Base-by-base conservation (phyloP, 2,797 vertebrate species). In the Karalla daura region DNA sequence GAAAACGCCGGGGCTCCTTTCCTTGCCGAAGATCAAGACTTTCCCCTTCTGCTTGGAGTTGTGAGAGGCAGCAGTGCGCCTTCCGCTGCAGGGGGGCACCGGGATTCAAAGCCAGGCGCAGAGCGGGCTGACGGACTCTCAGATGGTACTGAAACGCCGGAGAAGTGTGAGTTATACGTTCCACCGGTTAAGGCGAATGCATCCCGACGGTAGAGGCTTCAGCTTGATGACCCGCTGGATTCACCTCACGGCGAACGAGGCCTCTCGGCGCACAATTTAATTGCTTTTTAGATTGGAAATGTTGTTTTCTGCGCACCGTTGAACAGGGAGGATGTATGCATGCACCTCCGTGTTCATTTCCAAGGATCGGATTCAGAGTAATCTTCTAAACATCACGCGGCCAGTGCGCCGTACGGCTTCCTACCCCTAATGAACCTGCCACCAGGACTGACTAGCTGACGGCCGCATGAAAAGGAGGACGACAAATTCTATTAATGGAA, bases 281-380 rank as follows among this genome's bases (percentile, higher is more conserved):
- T 86, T 81, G 73, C 63, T 80, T 88, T 83, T 87, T 73, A 77
- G 81, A 89, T 74, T 74, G 65, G 65, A 84, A 76, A 55, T 74
- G 75, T 70, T 70, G 49, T 74, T 65, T 27, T 74, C 37, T 7
- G 9, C 21, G 45, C 72, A 12, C 33, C 49, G n/a, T 32, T 2
- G 36, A 67, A 61, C 70, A 45, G 24, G 18, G 54, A 46, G 33
- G 15, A 32, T 78, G 25, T n/a, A 7, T 21, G 28, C 28, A n/a
- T 44, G 45, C 47, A 56, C 64, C 55, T 50, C 36, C 36, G 17
- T 14, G 7, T 65, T 52, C 33, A 45, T 75, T 35, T 43, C 41
- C 32, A 21, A 13, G 32, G 45, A 62, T 13, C 23, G 53, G 54
- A 23, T 70, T 40, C 43, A 36, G 1, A 18, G 43, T 56, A 39